These are phyloP conservation scores for Cyanistes caeruleus DNA, from an alignment of 2,113 vertebrate genomes.

Conservation along the genomic window DNA sequence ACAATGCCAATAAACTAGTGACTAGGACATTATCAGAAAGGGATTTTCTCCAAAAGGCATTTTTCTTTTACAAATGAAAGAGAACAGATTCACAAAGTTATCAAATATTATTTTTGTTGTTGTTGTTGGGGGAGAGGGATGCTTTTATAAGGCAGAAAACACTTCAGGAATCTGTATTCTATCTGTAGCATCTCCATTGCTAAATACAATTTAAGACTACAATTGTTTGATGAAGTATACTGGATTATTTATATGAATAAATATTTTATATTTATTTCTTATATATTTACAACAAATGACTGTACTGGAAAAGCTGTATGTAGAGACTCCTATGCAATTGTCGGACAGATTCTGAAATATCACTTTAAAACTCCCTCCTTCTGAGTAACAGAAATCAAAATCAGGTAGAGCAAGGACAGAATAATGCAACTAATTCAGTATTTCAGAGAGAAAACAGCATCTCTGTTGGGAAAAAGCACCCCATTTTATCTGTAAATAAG, in stretches of 20 bases:
- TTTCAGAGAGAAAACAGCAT: background rate
- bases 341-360: background rate
- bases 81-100: background rate
- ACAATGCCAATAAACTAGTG: background rate
- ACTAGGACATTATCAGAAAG: background rate
- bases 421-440: background rate
- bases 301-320: background rate
- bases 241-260: background rate
- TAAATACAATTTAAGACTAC: background rate
- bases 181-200: background rate
- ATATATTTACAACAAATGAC: background rate
- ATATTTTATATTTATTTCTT: too few species aligned
- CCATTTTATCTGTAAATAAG: background rate
- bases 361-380: background rate
- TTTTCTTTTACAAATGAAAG: background rate
- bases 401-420: background rate
- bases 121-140: accelerated
- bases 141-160: background rate
- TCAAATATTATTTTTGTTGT: background rate
- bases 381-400: background rate
- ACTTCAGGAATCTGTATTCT: background rate
- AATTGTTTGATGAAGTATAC: background rate
- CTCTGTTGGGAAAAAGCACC: background rate
- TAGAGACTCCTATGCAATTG: background rate
- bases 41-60: background rate